Base-by-base conservation (phyloP, 2,888 invertebrate species). In the Trachelus troglodyta region DNA sequence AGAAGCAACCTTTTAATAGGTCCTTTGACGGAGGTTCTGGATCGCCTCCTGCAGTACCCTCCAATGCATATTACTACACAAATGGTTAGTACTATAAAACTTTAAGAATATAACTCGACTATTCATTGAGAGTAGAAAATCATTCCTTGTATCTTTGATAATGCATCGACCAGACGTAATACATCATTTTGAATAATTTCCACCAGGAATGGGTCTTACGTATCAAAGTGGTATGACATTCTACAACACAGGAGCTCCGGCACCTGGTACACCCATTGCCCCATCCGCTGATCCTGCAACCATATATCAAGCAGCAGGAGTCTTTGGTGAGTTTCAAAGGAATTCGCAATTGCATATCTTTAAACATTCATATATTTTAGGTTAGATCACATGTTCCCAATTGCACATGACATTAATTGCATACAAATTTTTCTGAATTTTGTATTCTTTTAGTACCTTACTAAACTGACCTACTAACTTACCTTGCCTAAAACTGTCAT, bases 1-100 rank as follows among this genome's bases (percentile, higher is more conserved):
- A 96, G 89, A 97, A 97, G 92, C 96, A 97, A 93, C 92, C 93
- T 73, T 93, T 93, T 83, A 93, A 92, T 87, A 91, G 93, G 83
- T 92, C 93, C 23, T 93, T 93, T 80, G 93, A 93, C 80, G 93
- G 91, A 80, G 89, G 93, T 71, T 92, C 93, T 80, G 93, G 93
- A 83, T 93, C 93, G 40, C 93, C 94, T 69, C 92, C 93, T 69
- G 92, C 93, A 75, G 90, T 92, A 85, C 92, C 92, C 83, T 92
- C 92, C 77, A 93, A 92, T 87, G 91, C 93, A 82, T 91, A 92
- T 80, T 92, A 93, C 82, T 92, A 93, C 81, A 87, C 93, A 76
- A 93, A 93, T 88, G 93, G 93, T 91, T 37, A 83, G 87, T 84
- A 34, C 31, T 69, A 34, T 76, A 35, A 56, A 56, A 23, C 9